A percentile compares a stretch with the other conserved stretches of the same genome.
phyloP scores from a whole-genome alignment of 2,113 vertebrate genomes.

The Dendropsophus ebraccatus region DNA sequence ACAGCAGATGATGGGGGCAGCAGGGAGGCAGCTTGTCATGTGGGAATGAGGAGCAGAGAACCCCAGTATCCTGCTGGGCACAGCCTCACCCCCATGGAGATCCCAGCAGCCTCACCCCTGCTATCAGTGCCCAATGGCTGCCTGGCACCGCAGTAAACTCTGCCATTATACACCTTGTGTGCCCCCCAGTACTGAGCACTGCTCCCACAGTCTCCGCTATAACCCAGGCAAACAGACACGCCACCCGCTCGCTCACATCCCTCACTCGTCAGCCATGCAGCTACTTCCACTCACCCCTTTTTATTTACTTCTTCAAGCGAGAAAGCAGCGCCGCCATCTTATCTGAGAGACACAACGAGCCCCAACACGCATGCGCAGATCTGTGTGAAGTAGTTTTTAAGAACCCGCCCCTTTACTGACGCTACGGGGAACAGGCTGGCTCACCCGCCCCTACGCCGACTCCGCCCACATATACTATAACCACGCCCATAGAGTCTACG shows the following conservation, averaged over 20 bases:
- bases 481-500: too few species aligned
- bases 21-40: too few species aligned
- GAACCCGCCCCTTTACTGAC: background rate
- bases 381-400: background rate
- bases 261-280: too few species aligned
- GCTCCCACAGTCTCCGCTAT: background rate
- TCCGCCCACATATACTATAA: background rate
- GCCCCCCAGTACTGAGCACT: accelerated
- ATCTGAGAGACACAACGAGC: slow-evolving; percentile 23
- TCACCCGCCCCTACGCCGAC: background rate
- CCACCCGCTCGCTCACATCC: too few species aligned
- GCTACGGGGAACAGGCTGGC: too few species aligned
- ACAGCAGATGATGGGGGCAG: too few species aligned
- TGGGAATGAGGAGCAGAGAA: too few species aligned
- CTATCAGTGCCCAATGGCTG: background rate
- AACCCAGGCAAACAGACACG: too few species aligned
- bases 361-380: background rate
- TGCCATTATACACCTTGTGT: background rate
- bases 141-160: background rate
- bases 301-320: background rate
- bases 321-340: slow-evolving; percentile 42
- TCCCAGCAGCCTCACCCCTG: background rate
- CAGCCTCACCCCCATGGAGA: background rate
- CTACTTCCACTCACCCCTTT: slow-evolving; percentile 26
- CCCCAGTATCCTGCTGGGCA: too few species aligned